Evolutionary conservation across 2,797 vertebrate species (phyloP).

Genomic region (Spheniscus humboldti): DNA sequence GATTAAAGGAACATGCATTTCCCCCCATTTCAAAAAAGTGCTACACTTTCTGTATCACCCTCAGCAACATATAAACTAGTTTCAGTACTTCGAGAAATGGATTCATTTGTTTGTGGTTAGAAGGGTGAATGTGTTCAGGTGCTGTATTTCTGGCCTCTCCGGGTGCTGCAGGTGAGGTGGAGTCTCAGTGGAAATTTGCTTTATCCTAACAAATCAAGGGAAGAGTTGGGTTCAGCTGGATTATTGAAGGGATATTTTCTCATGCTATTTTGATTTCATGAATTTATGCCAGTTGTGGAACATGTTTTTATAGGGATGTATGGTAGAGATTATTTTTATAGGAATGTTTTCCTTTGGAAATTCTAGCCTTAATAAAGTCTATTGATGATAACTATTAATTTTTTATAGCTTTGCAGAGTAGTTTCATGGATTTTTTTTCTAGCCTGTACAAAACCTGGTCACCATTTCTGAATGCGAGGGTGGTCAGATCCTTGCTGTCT

Average conservation of each 20-base stretch:
- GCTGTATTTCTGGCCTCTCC: not conserved
- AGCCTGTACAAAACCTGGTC: not conserved
- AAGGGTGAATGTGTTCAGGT: not conserved
- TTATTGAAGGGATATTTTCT: not conserved
- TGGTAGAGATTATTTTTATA: not conserved
- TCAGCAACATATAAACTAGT: not conserved
- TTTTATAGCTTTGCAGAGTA: not conserved
- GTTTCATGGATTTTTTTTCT: not conserved
- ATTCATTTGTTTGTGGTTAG: not conserved
- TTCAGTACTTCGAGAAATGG: not conserved
- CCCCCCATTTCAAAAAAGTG: not conserved
- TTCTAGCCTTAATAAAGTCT: not conserved
- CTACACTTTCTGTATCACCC: not conserved
- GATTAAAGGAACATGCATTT: not conserved
- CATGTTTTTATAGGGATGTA: not conserved
- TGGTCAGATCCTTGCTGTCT: not conserved
- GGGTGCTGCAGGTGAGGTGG: not conserved
- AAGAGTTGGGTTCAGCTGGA: not conserved
- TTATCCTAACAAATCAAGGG: not conserved
- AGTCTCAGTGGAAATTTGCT: constrained; percentile 7
- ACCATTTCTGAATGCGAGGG: not conserved
- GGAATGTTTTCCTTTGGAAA: not conserved
- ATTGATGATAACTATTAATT: not conserved
- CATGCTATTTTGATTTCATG: not conserved
- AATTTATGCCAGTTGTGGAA: not conserved